Base-by-base conservation (phyloP, 2,888 invertebrate genomes). In the Microdon myrmicae region DNA sequence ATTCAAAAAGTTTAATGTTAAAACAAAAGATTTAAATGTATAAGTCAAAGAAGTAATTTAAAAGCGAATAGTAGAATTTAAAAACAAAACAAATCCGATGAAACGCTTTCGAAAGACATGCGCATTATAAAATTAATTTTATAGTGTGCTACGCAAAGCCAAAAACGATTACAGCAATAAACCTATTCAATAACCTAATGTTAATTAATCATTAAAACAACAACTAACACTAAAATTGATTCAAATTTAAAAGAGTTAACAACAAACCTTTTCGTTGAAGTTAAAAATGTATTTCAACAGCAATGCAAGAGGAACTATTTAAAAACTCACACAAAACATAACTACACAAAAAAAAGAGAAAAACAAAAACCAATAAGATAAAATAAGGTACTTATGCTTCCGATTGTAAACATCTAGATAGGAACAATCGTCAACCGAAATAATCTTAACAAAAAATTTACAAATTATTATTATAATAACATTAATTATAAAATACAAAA, bases 141-240 rank as follows among this genome's bases (percentile, higher is more conserved):
- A n/a, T n/a, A n/a, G n/a, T n/a, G 6, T 31, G 37, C 25, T 41
- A 51, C 49, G 41, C 38, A 31, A 64, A 58, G 58, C 58, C 64
- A 58, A 64, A 64, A 47, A 58, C 41, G 45, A 35, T 32, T 28
- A 35, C 39, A 48, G 55, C 37, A 43, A 48, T 35, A 38, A 56
- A 39, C 22, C 35, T 47, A 29, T 22, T 35, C 8, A 16, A 47
- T n/a, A n/a, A n/a, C n/a, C n/a, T n/a, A n/a, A n/a, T n/a, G n/a
- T n/a, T n/a, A n/a, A n/a, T n/a, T n/a, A n/a, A n/a, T n/a, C n/a
- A n/a, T n/a, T n/a, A n/a, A n/a, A n/a, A n/a, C n/a, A n/a, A n/a
- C n/a, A n/a, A n/a, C n/a, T n/a, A n/a, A n/a, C n/a, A n/a, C n/a
- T n/a, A n/a, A n/a, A n/a, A n/a, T n/a, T n/a, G n/a, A n/a, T n/a